Evolutionary conservation across 1,140 invertebrate species (phyloP).

Genomic region (Plectrocnemia conspersa): DNA sequence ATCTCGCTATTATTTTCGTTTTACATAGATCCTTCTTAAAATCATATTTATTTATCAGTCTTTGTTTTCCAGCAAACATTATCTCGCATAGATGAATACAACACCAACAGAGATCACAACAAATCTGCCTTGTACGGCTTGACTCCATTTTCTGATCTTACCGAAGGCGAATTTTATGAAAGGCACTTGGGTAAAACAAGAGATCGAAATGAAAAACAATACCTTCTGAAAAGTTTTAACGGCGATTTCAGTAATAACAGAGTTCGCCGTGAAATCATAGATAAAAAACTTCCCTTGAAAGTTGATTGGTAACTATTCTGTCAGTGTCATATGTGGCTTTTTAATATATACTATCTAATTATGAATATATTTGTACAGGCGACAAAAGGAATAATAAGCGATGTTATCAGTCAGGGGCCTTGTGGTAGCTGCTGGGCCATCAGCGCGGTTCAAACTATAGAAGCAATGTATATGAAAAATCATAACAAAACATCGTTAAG

Average conservation of each 20-base stretch:
- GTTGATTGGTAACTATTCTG: slow-evolving; percentile 45
- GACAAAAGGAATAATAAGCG: slow-evolving; percentile 64
- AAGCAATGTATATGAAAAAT: slow-evolving; percentile 71
- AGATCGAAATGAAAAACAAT: slow-evolving; percentile 7
- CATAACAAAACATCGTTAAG: slow-evolving; percentile 61
- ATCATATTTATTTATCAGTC: slow-evolving; percentile 24
- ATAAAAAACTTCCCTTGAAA: slow-evolving; percentile 39
- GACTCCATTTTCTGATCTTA: slow-evolving; percentile 71
- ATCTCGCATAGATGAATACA: slow-evolving; percentile 57
- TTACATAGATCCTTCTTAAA: slow-evolving; percentile 3
- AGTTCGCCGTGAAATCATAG: slow-evolving; percentile 23
- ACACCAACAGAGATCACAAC: slow-evolving; percentile 48
- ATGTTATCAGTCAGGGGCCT: slow-evolving; percentile 66
- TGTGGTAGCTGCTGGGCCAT: slow-evolving; percentile 90
- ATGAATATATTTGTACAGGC: slow-evolving; percentile 49
- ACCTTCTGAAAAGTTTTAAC: slow-evolving; percentile 39
- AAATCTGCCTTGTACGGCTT: slow-evolving; percentile 65
- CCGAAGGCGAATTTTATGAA: slow-evolving; percentile 62
- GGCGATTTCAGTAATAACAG: slow-evolving; percentile 23
- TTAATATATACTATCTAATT: background rate
- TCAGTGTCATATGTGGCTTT: background rate
- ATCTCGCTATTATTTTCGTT: background rate
- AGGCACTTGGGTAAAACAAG: slow-evolving; percentile 44
- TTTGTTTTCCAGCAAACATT: slow-evolving; percentile 53
- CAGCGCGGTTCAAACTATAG: slow-evolving; percentile 70